Percentiles rank a stretch among this genome's conserved stretches.
These are phyloP conservation scores for Cottoperca gobio DNA, from an alignment of 2,797 vertebrate genomes.

Conservation along the genomic window DNA sequence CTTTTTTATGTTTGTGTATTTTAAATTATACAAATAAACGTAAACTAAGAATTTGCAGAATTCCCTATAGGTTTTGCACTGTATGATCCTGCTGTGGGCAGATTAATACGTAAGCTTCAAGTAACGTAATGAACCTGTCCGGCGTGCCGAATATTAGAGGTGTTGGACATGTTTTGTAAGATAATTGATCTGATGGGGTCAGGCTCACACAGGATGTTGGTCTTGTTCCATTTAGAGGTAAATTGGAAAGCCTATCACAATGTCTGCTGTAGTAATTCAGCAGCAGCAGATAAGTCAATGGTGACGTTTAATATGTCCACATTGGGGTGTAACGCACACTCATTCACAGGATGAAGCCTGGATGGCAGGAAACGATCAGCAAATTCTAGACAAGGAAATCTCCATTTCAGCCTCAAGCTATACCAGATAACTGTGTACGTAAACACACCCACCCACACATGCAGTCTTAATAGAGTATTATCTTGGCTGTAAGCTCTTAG, in stretches of 20 bases:
- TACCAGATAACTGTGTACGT: constrained; percentile 37
- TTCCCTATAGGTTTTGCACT: too few relatives aligned
- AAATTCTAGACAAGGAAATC: constrained; percentile 37
- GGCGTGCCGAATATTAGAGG: neutral
- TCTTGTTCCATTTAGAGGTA: neutral
- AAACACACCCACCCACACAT: constrained; percentile 23
- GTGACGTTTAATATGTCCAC: neutral
- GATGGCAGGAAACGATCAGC: neutral
- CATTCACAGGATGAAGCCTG: constrained; percentile 5
- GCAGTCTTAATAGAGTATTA: constrained; percentile 51
- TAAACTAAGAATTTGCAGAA: too few relatives aligned
- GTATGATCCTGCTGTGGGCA: constrained; percentile 6
- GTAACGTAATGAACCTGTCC: constrained; percentile 20
- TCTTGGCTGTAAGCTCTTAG: constrained; percentile 54
- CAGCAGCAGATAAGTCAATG: neutral
- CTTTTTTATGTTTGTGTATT: too few relatives aligned
- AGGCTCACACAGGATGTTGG: neutral
- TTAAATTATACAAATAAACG: too few relatives aligned
- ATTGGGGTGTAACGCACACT: neutral
- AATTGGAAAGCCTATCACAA: constrained; percentile 2
- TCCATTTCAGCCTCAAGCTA: constrained; percentile 39
- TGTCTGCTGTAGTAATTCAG: neutral
- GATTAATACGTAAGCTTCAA: constrained; percentile 10
- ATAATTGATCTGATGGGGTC: constrained; percentile 3
- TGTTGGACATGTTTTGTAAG: neutral